Evolutionary conservation across 64 coral and sea anemone species (phyloP).

Genomic region (Trachythela sp.): DNA sequence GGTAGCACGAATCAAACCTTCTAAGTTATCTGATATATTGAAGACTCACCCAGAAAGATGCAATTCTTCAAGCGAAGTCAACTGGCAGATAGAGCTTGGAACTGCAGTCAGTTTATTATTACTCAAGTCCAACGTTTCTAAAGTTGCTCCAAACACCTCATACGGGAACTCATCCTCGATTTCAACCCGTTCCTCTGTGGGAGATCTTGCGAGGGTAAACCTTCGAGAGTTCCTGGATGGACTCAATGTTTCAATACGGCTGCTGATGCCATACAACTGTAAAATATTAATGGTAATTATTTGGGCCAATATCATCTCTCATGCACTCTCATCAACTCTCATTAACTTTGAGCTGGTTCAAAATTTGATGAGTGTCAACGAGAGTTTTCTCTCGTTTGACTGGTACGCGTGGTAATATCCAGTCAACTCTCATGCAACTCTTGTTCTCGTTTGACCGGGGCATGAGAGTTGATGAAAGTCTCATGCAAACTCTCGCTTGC

Average conservation of each 20-base stretch:
- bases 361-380: too few species aligned
- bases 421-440: too few species aligned
- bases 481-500: too few species aligned
- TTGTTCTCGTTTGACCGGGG: too few species aligned
- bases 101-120: conserved; percentile 68
- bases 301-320: background rate
- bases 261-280: background rate
- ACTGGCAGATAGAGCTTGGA: conserved; percentile 60
- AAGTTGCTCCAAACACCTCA: conserved; percentile 58
- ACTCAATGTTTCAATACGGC: background rate
- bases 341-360: too few species aligned
- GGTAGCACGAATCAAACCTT: too few species aligned
- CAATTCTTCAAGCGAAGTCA: conserved; percentile 29
- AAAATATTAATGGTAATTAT: background rate
- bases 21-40: too few species aligned
- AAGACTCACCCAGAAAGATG: background rate
- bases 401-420: too few species aligned
- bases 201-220: conserved; percentile 44
- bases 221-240: conserved; percentile 14
- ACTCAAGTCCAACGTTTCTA: conserved; percentile 71
- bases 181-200: conserved; percentile 46
- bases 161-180: conserved; percentile 71
- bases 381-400: too few species aligned
- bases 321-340: too few species aligned
- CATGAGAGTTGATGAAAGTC: too few species aligned